Conservation (phyloP, 2,888 invertebrate genomes). For the Cosmopolites sordidus region DNA sequence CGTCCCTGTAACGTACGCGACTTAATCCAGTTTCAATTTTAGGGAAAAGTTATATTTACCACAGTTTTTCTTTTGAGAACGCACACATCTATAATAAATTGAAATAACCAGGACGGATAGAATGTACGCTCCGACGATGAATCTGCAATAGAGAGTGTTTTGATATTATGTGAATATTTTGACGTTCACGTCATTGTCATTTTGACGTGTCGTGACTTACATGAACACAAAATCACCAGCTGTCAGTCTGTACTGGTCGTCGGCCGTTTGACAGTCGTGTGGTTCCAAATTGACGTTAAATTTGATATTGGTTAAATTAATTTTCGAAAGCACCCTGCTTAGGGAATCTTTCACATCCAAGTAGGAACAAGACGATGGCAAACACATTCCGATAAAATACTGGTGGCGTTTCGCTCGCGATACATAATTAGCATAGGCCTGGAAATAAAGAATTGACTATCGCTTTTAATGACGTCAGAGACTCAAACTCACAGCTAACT, state of each 20-base stretch:
- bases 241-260: not conserved
- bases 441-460: conserved; percentile 8
- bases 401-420: conserved; percentile 28
- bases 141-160: no score
- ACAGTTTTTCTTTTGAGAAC: no score
- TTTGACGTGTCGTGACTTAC: no score
- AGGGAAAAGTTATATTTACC: conserved; percentile 5
- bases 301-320: conserved; percentile 8
- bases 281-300: conserved; percentile 17
- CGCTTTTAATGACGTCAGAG: no score
- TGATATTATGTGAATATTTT: no score
- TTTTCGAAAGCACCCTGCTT: not conserved
- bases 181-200: no score
- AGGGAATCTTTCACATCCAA: conserved; percentile 47
- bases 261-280: conserved; percentile 22
- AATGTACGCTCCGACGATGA: no score
- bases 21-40: no score
- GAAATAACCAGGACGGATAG: no score
- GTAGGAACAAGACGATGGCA: conserved; percentile 55
- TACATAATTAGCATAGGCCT: conserved; percentile 23
- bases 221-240: conserved; percentile 19
- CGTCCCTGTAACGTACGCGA: conserved; percentile 20
- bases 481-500: conserved; percentile 34
- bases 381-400: conserved; percentile 58
- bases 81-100: no score